Evolutionary conservation across 1,140 invertebrate genomes (phyloP), one percentile per base, ranked within the genome.

Genomic region (Formica selysi): DNA sequence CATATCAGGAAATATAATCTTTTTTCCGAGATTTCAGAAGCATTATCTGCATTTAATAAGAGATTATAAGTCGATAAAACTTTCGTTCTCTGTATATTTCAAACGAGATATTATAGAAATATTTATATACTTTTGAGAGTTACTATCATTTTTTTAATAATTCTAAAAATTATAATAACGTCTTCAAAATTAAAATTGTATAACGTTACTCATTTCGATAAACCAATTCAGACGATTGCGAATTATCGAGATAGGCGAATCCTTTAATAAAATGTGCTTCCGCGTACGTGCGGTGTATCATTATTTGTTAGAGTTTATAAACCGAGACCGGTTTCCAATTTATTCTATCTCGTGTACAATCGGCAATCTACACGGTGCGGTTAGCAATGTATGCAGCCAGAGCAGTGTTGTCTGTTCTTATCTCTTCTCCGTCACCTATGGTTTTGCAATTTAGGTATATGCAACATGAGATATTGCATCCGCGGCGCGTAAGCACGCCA

Each of bases 241-340:
- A 51, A 51, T 51, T 36, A 19, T 62, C 19, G 26, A 11, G 59
- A 2, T 6, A 38, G 11, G 19, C 38, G 61, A 74, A 61, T 74
- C 41, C n/a, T 22, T 22, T 44, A 19, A 83, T 57, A 61, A 83
- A 73, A 59, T 59, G 11, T 81, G 36, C 54, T 61, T n/a, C 57
- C 79, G 67, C 44, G 26, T 26, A 32, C 67, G 51, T 38, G 54
- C 41, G n/a, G 26, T 44, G 16, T 74, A 83, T 81, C 26, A 48
- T 83, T 83, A 83, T 74, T 48, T 62, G 54, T 74, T 36, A 36
- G 38, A 74, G 54, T 74, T 74, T 83, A 83, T 26, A 83, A 73
- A 83, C 54, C 79, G 68, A 54, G 79, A 83, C 68, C 68, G 38
- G 48, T 51, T 83, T 83, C 68, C 79, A 54, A 70, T 83, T 57